Percentiles rank a stretch among this genome's conserved stretches.
These are phyloP conservation scores for Lophotriccus pileatus DNA, from an alignment of 2,797 vertebrate species.

Conservation along the genomic window DNA sequence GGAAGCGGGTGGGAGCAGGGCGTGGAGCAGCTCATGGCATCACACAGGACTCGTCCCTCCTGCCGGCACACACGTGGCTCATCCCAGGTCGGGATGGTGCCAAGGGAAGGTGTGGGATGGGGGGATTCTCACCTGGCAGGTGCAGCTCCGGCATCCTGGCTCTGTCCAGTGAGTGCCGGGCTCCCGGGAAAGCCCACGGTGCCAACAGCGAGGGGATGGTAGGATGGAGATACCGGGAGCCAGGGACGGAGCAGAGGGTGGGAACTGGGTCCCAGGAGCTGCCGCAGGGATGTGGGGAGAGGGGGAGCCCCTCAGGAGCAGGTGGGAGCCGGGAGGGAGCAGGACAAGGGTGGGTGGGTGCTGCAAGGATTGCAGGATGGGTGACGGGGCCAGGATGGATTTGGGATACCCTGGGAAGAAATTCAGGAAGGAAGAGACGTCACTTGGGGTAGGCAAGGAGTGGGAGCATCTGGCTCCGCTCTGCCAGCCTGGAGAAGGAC, in stretches of 20 bases:
- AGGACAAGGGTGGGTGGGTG: constrained; percentile 61
- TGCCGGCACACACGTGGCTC: neutral
- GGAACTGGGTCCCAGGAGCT: neutral
- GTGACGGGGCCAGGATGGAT: constrained; percentile 53
- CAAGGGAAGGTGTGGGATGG: accelerated
- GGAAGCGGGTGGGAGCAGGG: constrained; percentile 75
- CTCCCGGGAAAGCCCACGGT: constrained; percentile 30
- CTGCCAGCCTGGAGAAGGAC: too few relatives aligned
- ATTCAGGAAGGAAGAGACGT: neutral
- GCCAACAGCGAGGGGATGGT: constrained; percentile 45
- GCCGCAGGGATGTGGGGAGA: constrained; percentile 45
- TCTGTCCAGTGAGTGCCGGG: constrained; percentile 63
- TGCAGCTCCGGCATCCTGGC: constrained; percentile 44
- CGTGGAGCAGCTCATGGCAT: constrained; percentile 48
- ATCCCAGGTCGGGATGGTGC: neutral
- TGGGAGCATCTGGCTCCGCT: neutral
- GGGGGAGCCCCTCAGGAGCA: constrained; percentile 51
- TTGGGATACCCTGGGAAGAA: constrained; percentile 65
- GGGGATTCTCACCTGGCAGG: neutral
- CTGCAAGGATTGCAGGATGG: constrained; percentile 74
- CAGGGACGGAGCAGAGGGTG: neutral
- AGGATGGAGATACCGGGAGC: neutral
- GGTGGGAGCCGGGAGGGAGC: constrained; percentile 57
- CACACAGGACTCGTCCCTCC: constrained; percentile 71
- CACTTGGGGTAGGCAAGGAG: neutral